A percentile compares a stretch with the other conserved stretches of the same genome.
Evolutionary conservation across 2,797 vertebrate species (phyloP).

Genomic region (Molossus alvarezi): DNA sequence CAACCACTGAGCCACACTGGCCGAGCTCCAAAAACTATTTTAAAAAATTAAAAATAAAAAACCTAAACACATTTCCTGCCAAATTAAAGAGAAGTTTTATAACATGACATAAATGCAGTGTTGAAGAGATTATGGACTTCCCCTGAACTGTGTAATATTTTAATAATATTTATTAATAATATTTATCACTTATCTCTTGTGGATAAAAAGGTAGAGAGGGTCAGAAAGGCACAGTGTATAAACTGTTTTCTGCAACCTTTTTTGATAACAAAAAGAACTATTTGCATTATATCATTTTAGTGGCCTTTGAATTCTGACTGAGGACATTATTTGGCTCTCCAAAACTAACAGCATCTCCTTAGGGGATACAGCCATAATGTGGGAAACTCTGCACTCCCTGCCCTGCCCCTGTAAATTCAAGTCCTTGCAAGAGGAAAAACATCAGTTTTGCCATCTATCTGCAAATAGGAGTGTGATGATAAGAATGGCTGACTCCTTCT

Average conservation of each 20-base stretch:
- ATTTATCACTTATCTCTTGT: conserved; percentile 81
- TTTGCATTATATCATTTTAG: conserved; percentile 51
- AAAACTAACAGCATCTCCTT: conserved; percentile 38
- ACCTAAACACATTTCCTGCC: conserved; percentile 14
- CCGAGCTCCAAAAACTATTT: conserved; percentile 1
- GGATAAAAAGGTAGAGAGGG: conserved; percentile 70
- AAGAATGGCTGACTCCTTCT: not conserved
- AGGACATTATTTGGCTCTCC: conserved; percentile 67
- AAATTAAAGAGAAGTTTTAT: conserved; percentile 75
- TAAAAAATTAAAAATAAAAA: not conserved
- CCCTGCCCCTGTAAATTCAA: conserved; percentile 62
- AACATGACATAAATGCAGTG: conserved; percentile 10
- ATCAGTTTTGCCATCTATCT: not conserved
- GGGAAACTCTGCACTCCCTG: conserved; percentile 23
- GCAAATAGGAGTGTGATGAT: not conserved
- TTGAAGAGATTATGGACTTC: conserved; percentile 56
- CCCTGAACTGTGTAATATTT: conserved; percentile 78
- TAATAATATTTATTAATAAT: conserved; percentile 85
- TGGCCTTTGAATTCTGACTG: conserved; percentile 61
- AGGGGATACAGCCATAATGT: not conserved
- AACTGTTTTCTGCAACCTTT: conserved; percentile 79
- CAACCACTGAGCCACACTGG: no score
- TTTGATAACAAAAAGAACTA: conserved; percentile 31
- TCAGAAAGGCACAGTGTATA: conserved; percentile 54
- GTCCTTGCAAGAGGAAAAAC: conserved; percentile 44